Base-by-base conservation (phyloP, 2,888 invertebrate species). In the Lumbricus terrestris region DNA sequence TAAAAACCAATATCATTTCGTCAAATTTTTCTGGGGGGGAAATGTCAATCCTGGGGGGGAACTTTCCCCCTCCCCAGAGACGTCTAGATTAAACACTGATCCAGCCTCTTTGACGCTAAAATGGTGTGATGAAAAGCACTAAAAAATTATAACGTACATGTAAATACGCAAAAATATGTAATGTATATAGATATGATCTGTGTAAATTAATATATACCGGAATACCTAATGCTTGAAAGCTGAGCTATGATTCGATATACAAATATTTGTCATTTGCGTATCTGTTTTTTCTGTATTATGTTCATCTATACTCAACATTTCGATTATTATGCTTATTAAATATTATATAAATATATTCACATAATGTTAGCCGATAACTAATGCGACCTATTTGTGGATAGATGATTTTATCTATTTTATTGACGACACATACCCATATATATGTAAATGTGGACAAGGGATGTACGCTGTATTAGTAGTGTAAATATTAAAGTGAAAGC, bases 381-480 rank as follows among this genome's bases (percentile, higher is more conserved):
- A n/a, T n/a, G 69, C 69, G 69, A 69, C 11, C 69, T 69, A 69
- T 69, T 69, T 69, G 69, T 69, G n/a, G 69, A 69, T 69, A 69
- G 69, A 69, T 69, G 47, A 69, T 69, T 69, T 69, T 69, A 69
- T 69, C 69, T 69, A 69, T 69, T 69, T 69, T 69, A 69, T 69
- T 13, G 69, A 69, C n/a, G 69, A 69, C 69, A 69, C 29, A 69
- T 69, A n/a, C 69, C 29, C n/a, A 69, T 54, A 29, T 29, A n/a
- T n/a, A 54, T 69, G 69, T 69, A 69, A n/a, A 29, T n/a, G 69
- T n/a, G 69, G 69, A 69, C 69, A n/a, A 69, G 69, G 69, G 69
- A 69, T 69, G n/a, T 69, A 69, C n/a, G 69, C 69, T 85, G 85
- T 85, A 37, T 85, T 85, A 85, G 37, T 85, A 85, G 85, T 85